Base-by-base conservation (phyloP, 1,140 invertebrate species). In the Drosophila insularis region DNA sequence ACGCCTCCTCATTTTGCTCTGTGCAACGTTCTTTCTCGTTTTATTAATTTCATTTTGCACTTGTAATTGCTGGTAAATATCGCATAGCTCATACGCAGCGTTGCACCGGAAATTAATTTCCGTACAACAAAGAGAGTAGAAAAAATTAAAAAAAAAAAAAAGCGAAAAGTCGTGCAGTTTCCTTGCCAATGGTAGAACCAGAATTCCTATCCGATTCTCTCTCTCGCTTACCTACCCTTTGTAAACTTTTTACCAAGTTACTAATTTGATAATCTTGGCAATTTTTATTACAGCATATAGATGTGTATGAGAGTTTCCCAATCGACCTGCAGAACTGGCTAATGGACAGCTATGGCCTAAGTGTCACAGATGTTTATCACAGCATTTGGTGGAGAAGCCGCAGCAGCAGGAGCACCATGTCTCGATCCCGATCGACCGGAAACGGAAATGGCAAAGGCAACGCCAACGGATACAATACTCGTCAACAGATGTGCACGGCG, bases 21-120 rank as follows among this genome's bases (percentile, higher is more conserved):
- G 35, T 14, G 31, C 35, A 13, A 11, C 37, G 13, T 32, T 21
- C 40, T 53, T 43, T 56, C 56, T 53, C 40, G 3, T 61, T 43
- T 81, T 86, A 87, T 86, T 85, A 71, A 85, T 79, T 85, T 64
- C 64, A 68, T 75, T 70, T 68, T 85, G 73, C 74, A 76, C 63
- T 71, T 74, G 80, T 71, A 75, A 85, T 77, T 77, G 63, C 69
- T 40, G 56, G 59, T 75, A 74, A 71, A 81, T 71, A 68, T 63
- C 39, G 46, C 65, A 87, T 87, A 67, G 75, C 82, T 87, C 79
- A 87, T 87, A 86, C 74, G 67, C 81, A 68, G 54, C 66, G 78
- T 71, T 71, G 58, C 63, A 71, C 67, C 55, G 74, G 82, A 87
- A 86, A 86, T 86, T 86, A 79, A 87, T 65, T 79, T 82, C 70